A percentile compares a stretch with the other conserved stretches of the same genome.
These are phyloP conservation scores for Solenopsis fugax DNA, from an alignment of 1,140 invertebrate species.

Conservation along the genomic window DNA sequence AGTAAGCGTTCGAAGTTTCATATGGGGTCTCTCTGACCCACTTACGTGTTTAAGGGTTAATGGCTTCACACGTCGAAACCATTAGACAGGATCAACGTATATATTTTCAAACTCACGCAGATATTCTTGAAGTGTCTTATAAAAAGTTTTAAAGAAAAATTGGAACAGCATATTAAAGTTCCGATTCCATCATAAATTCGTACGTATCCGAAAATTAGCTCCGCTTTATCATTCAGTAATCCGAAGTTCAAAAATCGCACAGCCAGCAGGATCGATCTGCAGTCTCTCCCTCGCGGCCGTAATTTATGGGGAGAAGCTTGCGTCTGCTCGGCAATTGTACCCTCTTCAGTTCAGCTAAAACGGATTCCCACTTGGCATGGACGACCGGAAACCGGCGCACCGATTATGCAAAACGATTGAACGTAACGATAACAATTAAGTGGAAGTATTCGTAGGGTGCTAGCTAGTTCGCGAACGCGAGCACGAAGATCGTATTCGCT, in stretches of 20 bases:
- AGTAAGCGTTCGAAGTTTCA: too few relatives aligned
- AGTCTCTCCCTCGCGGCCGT: slow-evolving; percentile 11
- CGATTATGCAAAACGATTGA: slow-evolving; percentile 74
- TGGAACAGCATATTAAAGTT: neutral
- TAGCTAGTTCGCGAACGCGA: slow-evolving; percentile 5
- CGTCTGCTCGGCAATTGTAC: slow-evolving; percentile 28
- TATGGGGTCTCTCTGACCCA: too few relatives aligned
- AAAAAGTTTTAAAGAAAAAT: neutral
- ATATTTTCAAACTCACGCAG: neutral
- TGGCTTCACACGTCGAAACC: too few relatives aligned
- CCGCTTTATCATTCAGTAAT: slow-evolving; percentile 15
- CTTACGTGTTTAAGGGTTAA: too few relatives aligned
- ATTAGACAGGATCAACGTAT: neutral
- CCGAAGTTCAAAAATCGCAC: slow-evolving; percentile 31
- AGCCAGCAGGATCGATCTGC: slow-evolving; percentile 31
- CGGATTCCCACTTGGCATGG: slow-evolving; percentile 46
- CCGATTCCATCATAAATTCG: neutral
- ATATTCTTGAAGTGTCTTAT: neutral
- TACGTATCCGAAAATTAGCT: neutral
- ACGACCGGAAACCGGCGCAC: slow-evolving; percentile 39
- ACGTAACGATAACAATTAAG: slow-evolving; percentile 61
- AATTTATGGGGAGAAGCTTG: slow-evolving; percentile 58
- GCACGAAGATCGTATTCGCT: slow-evolving; percentile 18
- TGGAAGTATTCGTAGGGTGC: slow-evolving; percentile 31
- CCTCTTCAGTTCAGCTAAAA: slow-evolving; percentile 29